Percentiles rank a stretch among this genome's conserved stretches.
Evolutionary conservation across 2,797 vertebrate species (phyloP).

Genomic region (Schizopygopsis pylzovi): DNA sequence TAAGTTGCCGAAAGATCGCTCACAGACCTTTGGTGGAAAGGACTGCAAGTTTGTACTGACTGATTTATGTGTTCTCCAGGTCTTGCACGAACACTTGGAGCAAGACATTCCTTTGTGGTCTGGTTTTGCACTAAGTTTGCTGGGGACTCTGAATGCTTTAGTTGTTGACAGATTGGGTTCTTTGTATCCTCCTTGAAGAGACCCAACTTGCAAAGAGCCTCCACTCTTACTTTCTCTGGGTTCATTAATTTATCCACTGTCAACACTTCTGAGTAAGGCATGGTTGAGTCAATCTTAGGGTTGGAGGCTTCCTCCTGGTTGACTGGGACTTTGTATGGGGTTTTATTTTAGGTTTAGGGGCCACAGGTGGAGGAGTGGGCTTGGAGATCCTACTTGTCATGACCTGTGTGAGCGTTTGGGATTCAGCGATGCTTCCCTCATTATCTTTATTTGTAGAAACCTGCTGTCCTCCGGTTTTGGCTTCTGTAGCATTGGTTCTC

Average conservation of each 20-base stretch:
- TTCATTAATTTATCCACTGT: slow-evolving; percentile 60
- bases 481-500: slow-evolving; percentile 68
- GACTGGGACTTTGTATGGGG: slow-evolving; percentile 77
- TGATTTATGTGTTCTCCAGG: slow-evolving; percentile 56
- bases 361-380: slow-evolving; percentile 75
- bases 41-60: slow-evolving; percentile 64
- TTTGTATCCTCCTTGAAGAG: slow-evolving; percentile 77
- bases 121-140: slow-evolving; percentile 50
- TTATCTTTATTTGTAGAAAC: slow-evolving; percentile 22
- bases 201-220: slow-evolving; percentile 90
- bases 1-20: slow-evolving; percentile 48
- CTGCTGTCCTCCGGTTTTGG: not conserved
- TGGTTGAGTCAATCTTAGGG: slow-evolving; percentile 30
- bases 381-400: slow-evolving; percentile 50
- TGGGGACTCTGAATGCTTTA: slow-evolving; percentile 40
- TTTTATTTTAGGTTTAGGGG: slow-evolving; percentile 85
- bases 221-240: slow-evolving; percentile 76
- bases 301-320: slow-evolving; percentile 55
- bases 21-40: slow-evolving; percentile 63
- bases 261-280: slow-evolving; percentile 29
- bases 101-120: slow-evolving; percentile 52
- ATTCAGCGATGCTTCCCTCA: not conserved
- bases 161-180: slow-evolving; percentile 36
- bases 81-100: slow-evolving; percentile 56
- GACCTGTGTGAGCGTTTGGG: slow-evolving; percentile 33